Evolutionary conservation across 2,888 invertebrate species (phyloP), one percentile per base, ranked within the genome.

Genomic region (Tenthredo mesomela): DNA sequence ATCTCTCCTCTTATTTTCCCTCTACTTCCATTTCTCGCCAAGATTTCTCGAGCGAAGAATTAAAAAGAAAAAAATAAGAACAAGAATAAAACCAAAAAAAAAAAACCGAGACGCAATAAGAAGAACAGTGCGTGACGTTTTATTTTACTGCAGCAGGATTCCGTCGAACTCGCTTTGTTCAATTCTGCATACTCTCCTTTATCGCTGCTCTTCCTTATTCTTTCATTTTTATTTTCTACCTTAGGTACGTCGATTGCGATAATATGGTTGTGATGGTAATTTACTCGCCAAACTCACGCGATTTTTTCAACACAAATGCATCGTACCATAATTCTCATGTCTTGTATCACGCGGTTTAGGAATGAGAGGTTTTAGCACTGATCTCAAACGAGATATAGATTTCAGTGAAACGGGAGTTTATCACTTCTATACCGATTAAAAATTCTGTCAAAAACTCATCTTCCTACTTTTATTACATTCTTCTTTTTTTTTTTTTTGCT

Each of bases 81-180:
- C 10, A 12, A 47, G 15, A 21, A 18, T 47, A 40, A 18, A 40
- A 29, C 1, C 18, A 29, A 18, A 40, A 25, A 15, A 33, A 25
- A 21, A 21, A 37, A n/a, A 61, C 18, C 3, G 77, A 77, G 15
- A 40, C 5, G 50, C 15, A 50, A 40, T 29, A 25, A 47, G 73
- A 73, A 61, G 73, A 73, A 61, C 29, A 40, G 50, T 25, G 50
- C 77, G 77, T 50, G 77, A 29, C 77, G 77, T 77, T 77, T 77
- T 54, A 77, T 54, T 50, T 50, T 33, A 54, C 33, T 54, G 47
- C 54, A 12, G 29, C 25, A 54, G 18, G 54, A 50, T 75, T 75
- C 15, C 29, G 25, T 75, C n/a, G 75, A 50, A 50, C 29, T 75
- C 25, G 75, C 15, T 29, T 29, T 10, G 15, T 75, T 29, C 75